Evolutionary conservation across 2,888 invertebrate genomes (phyloP).

Genomic region (Cartodere bifasciata): DNA sequence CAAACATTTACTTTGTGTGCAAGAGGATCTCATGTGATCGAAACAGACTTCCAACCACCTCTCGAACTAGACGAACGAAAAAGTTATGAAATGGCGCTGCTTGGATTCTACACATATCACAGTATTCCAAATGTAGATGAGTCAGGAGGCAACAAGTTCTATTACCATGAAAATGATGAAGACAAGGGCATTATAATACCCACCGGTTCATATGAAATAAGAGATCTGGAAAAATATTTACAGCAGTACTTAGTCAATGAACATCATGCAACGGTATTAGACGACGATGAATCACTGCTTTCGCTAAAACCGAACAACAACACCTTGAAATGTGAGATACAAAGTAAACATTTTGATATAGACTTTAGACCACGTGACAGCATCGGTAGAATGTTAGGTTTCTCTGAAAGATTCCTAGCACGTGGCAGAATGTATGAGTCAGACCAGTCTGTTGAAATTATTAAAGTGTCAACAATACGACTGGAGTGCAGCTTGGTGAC

Average conservation of each 20-base stretch:
- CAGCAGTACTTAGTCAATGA: constrained; percentile 2
- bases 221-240: constrained; percentile 3
- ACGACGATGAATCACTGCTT: constrained; percentile 2
- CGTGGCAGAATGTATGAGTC: constrained; percentile 17
- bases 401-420: constrained; percentile 10
- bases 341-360: background rate
- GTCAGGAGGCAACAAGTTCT: background rate
- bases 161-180: no score
- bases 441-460: constrained; percentile 22
- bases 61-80: constrained; percentile 5
- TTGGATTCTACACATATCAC: constrained; percentile 7
- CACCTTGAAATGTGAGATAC: constrained; percentile 6
- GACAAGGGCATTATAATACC: no score
- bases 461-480: constrained; percentile 19
- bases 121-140: constrained; percentile 7
- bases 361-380: constrained; percentile 6
- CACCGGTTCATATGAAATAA: no score
- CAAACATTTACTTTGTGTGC: no score
- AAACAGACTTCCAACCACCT: constrained; percentile 4
- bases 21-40: no score
- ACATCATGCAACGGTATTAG: background rate
- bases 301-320: constrained; percentile 6
- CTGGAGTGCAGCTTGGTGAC: constrained; percentile 20
- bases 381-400: constrained; percentile 19
- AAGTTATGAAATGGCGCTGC: constrained; percentile 6